These are phyloP conservation scores for Bombus haemorrhoidalis DNA, from an alignment of 1,140 invertebrate species.

Conservation along the genomic window DNA sequence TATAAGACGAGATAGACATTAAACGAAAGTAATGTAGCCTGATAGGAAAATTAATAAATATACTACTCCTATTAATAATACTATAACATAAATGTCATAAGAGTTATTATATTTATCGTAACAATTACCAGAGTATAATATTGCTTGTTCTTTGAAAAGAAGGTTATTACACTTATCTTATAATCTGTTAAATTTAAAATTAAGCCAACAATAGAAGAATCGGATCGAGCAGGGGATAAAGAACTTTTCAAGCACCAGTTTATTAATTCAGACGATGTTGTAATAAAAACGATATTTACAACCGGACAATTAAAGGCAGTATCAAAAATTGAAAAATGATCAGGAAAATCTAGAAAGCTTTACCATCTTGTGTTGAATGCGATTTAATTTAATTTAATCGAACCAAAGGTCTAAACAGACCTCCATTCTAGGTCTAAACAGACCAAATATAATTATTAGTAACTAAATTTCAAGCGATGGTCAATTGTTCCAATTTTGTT, in stretches of 20 bases:
- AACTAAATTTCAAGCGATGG: background rate
- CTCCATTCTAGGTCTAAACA: background rate
- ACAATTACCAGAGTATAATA: background rate
- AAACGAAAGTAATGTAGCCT: too few relatives aligned
- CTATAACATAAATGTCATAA: background rate
- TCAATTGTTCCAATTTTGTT: background rate
- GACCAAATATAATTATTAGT: background rate
- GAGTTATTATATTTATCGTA: background rate
- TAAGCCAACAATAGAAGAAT: background rate
- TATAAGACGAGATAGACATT: too few relatives aligned
- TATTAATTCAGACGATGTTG: background rate
- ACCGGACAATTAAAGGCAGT: background rate
- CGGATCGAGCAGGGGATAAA: background rate
- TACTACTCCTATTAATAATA: too few relatives aligned
- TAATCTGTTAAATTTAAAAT: background rate
- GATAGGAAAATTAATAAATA: too few relatives aligned
- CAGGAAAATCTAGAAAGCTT: background rate
- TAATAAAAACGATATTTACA: background rate
- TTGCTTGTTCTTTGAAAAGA: background rate
- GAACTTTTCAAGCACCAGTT: background rate
- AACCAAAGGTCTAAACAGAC: background rate
- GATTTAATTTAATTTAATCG: background rate
- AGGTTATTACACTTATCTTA: background rate
- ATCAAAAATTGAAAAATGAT: background rate
- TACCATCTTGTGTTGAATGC: too few relatives aligned